Evolutionary conservation across 2,888 invertebrate genomes (phyloP).

Genomic region (Catocala fraxini): DNA sequence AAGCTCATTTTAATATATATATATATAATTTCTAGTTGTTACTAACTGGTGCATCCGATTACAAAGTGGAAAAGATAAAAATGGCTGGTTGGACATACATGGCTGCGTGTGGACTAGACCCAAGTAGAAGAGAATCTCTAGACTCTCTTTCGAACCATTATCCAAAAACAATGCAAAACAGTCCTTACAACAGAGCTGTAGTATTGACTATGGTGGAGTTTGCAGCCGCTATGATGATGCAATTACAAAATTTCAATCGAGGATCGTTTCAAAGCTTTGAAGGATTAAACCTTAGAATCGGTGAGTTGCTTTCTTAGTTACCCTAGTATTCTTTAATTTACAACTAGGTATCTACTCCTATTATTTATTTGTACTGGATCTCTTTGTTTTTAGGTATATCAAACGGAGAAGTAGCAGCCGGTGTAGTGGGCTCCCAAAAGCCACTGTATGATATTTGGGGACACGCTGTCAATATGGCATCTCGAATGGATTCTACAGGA

Average conservation of each 20-base stretch:
- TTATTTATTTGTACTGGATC: neutral
- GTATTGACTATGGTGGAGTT: constrained; percentile 84
- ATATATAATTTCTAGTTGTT: constrained; percentile 87
- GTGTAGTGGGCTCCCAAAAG: constrained; percentile 97
- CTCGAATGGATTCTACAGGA: constrained; percentile 98
- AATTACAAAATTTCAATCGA: constrained; percentile 85
- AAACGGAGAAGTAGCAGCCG: constrained; percentile 96
- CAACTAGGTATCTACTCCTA: constrained; percentile 32
- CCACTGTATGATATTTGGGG: constrained; percentile 99
- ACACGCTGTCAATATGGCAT: constrained; percentile 98
- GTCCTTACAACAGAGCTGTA: constrained; percentile 75
- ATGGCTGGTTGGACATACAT: constrained; percentile 98
- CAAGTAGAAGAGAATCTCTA: constrained; percentile 89
- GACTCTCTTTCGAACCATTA: constrained; percentile 67
- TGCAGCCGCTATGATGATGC: constrained; percentile 84
- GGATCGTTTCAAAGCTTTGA: constrained; percentile 88
- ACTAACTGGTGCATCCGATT: constrained; percentile 87
- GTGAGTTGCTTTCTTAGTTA: constrained; percentile 70
- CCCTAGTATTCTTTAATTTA: neutral
- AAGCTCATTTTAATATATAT: neutral
- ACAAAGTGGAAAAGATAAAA: constrained; percentile 97
- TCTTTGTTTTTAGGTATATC: constrained; percentile 90
- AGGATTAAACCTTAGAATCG: constrained; percentile 91
- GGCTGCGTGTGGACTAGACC: constrained; percentile 97
- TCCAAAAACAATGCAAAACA: constrained; percentile 61